Evolutionary conservation across 2,888 invertebrate genomes (phyloP).

Genomic region (Syrista parreyssii): DNA sequence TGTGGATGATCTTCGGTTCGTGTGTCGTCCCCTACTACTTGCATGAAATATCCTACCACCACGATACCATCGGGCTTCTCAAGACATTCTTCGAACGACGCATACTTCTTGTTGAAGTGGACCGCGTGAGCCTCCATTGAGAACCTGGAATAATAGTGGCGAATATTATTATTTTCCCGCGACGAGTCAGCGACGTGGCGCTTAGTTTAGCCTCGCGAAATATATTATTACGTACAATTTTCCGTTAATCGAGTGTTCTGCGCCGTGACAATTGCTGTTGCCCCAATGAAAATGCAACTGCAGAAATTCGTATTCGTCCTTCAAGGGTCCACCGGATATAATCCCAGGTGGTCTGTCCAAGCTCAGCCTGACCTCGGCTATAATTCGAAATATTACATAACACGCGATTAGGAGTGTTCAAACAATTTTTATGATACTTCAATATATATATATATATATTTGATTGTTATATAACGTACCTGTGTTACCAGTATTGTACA

Average conservation of each 20-base stretch:
- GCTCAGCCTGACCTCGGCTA: neutral
- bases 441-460: neutral
- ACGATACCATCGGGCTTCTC: conserved; percentile 45
- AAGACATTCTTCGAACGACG: conserved; percentile 41
- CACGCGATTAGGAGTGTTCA: neutral
- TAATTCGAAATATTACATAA: neutral
- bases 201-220: too few relatives aligned
- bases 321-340: conserved; percentile 44
- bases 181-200: neutral
- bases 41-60: conserved; percentile 45
- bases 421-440: neutral
- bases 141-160: conserved; percentile 26
- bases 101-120: conserved; percentile 48
- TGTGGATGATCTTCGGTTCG: conserved; percentile 40
- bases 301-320: conserved; percentile 37
- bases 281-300: conserved; percentile 52
- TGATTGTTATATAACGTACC: neutral
- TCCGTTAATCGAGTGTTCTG: conserved; percentile 49
- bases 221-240: conserved; percentile 34
- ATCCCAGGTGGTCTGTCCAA: neutral
- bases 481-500: conserved; percentile 21
- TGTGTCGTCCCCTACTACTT: conserved; percentile 32
- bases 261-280: conserved; percentile 43
- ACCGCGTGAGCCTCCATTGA: conserved; percentile 52
- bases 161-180: neutral